Conservation (phyloP, 2,113 vertebrate species). For the Lepisosteus oculatus region DNA sequence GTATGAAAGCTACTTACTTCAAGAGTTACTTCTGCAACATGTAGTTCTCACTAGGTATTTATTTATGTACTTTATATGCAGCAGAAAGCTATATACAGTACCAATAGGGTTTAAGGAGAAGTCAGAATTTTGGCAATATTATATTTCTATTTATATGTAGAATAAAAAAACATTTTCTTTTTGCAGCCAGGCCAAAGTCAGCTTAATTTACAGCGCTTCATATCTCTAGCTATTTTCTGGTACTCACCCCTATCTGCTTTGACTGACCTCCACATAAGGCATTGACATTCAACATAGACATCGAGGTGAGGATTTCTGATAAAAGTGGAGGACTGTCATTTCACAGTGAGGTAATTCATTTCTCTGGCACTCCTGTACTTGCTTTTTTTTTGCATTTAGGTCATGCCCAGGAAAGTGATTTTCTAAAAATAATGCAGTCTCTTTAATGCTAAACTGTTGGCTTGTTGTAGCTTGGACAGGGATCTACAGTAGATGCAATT, state of each 20-base stretch:
- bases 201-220: not conserved
- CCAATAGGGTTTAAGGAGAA: no score
- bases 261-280: slow-evolving; percentile 6
- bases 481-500: not conserved
- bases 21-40: no score
- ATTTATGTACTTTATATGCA: no score
- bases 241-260: slow-evolving; percentile 12
- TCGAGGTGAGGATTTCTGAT: slow-evolving; percentile 52
- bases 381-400: slow-evolving; percentile 47
- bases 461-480: no score
- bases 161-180: not conserved
- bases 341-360: slow-evolving; percentile 38
- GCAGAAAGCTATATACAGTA: no score
- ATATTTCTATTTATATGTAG: not conserved
- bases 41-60: no score
- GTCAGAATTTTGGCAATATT: not conserved
- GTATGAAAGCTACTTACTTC: no score
- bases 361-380: slow-evolving; percentile 33
- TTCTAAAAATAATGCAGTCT: slow-evolving; percentile 52
- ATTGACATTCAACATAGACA: slow-evolving; percentile 19
- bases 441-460: not conserved
- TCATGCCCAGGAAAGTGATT: slow-evolving; percentile 45
- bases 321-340: slow-evolving; percentile 57
- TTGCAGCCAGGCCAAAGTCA: not conserved
- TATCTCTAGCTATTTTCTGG: not conserved